Percentiles rank a stretch among this genome's conserved stretches.
phyloP scores from a whole-genome alignment of 2,888 invertebrate genomes.

The Teleogryllus oceanicus region DNA sequence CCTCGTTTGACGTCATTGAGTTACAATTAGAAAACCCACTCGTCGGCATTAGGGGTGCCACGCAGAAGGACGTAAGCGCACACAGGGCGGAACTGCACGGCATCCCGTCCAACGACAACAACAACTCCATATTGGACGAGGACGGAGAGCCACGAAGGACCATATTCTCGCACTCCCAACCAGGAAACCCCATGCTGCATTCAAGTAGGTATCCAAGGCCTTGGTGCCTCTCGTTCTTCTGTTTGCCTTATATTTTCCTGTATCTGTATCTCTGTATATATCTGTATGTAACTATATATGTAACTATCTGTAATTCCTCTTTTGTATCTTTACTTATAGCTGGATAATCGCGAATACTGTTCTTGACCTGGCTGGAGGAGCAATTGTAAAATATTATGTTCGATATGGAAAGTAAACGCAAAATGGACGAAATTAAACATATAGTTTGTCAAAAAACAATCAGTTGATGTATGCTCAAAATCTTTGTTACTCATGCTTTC shows the following conservation, averaged over 20 bases:
- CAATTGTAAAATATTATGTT: too few species aligned
- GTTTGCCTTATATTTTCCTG: not conserved
- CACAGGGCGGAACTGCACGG: conserved; percentile 45
- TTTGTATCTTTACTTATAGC: too few species aligned
- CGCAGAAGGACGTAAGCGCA: conserved; percentile 53
- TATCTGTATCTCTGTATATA: too few species aligned
- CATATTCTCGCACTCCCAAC: conserved; percentile 33
- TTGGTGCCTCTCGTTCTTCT: not conserved
- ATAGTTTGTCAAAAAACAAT: too few species aligned
- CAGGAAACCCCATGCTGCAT: conserved; percentile 36
- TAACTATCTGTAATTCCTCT: not conserved
- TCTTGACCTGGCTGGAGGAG: too few species aligned
- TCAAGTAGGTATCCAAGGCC: conserved; percentile 38
- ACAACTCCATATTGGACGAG: conserved; percentile 36
- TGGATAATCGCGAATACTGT: too few species aligned
- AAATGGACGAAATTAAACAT: too few species aligned
- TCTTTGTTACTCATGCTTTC: too few species aligned
- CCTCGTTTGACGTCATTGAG: conserved; percentile 55
- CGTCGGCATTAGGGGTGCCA: conserved; percentile 50
- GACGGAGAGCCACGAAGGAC: conserved; percentile 37
- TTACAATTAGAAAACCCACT: conserved; percentile 59
- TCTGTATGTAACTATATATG: not conserved
- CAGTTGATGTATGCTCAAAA: too few species aligned
- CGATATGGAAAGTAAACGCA: too few species aligned
- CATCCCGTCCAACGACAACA: conserved; percentile 33